phyloP scores from a whole-genome alignment of 2,888 invertebrate genomes.

The Quadroppia sp. region DNA sequence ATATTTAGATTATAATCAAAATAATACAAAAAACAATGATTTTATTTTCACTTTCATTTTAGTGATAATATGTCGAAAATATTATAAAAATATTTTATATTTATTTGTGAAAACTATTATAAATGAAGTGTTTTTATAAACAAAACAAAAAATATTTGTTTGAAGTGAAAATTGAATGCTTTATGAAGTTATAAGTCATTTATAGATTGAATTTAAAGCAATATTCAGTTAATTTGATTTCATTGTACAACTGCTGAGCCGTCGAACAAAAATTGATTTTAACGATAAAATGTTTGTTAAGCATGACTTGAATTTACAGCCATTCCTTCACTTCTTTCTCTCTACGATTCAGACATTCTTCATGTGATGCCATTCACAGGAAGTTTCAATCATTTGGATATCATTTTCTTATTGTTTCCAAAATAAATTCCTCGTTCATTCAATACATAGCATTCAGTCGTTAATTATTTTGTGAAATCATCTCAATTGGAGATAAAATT shows the following conservation, averaged over 20 bases:
- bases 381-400: slow-evolving; percentile 26
- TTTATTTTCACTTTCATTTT: too few relatives aligned
- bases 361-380: background rate
- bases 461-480: slow-evolving; percentile 11
- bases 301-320: slow-evolving; percentile 14
- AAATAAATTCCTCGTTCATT: background rate
- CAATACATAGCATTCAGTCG: background rate
- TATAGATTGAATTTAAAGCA: too few relatives aligned
- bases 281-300: slow-evolving; percentile 4
- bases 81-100: too few relatives aligned
- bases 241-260: background rate
- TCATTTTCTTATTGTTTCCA: slow-evolving; percentile 22
- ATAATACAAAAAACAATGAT: too few relatives aligned
- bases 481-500: background rate
- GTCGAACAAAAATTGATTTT: slow-evolving; percentile 1
- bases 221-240: background rate
- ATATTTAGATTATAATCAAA: too few relatives aligned
- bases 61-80: too few relatives aligned
- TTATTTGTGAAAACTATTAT: too few relatives aligned
- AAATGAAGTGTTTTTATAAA: too few relatives aligned
- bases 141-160: too few relatives aligned
- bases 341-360: background rate
- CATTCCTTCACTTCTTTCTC: background rate
- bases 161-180: too few relatives aligned
- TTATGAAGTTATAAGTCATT: too few relatives aligned